phyloP scores from a whole-genome alignment of 2,888 invertebrate genomes.

The Cyclophora punctaria region DNA sequence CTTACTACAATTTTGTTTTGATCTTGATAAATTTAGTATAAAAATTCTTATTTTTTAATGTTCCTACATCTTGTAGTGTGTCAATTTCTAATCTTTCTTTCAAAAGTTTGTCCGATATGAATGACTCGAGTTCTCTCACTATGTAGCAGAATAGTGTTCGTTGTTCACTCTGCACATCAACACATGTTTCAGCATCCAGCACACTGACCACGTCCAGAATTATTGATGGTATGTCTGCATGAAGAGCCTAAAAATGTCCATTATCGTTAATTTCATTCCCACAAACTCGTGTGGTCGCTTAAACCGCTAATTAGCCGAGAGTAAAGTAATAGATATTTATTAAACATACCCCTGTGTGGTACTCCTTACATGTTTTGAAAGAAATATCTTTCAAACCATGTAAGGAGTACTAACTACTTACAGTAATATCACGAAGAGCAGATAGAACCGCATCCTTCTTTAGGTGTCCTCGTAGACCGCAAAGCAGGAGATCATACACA shows the following conservation, averaged over 20 bases:
- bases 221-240: conserved; percentile 87
- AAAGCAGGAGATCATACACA: conserved; percentile 86
- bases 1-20: conserved; percentile 98
- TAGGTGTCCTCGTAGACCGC: conserved; percentile 83
- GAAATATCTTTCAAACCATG: too few relatives aligned
- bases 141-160: conserved; percentile 85
- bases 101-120: conserved; percentile 88
- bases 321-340: too few relatives aligned
- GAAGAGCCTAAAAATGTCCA: conserved; percentile 73
- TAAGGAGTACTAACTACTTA: conserved; percentile 53
- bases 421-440: conserved; percentile 84
- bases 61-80: conserved; percentile 92
- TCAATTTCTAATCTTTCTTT: conserved; percentile 96
- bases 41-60: conserved; percentile 91
- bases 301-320: too few relatives aligned
- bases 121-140: conserved; percentile 86
- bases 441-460: conserved; percentile 86
- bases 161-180: conserved; percentile 81
- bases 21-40: conserved; percentile 97
- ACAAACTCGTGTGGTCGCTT: too few relatives aligned
- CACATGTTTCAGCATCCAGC: conserved; percentile 87
- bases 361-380: too few relatives aligned
- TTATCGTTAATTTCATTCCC: too few relatives aligned
- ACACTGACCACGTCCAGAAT: conserved; percentile 89
- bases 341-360: too few relatives aligned